Evolutionary conservation across 2,888 invertebrate species (phyloP).

Genomic region (Incurvaria masculella): DNA sequence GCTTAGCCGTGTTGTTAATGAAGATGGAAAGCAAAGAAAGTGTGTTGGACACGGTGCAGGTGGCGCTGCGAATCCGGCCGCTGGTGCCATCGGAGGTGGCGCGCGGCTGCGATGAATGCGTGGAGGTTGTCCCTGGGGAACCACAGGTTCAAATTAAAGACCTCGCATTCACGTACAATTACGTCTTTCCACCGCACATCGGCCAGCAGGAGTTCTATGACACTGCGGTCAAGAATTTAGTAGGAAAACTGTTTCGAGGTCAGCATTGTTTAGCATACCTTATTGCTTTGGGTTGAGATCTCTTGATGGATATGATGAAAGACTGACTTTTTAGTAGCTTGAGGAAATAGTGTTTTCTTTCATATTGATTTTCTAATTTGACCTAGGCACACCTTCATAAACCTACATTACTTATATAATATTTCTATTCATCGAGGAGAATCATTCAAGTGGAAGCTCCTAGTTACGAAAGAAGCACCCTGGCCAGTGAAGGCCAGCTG

Average conservation of each 20-base stretch:
- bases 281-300: too few species aligned
- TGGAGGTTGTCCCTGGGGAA: conserved; percentile 61
- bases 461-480: too few species aligned
- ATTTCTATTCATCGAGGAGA: too few species aligned
- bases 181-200: conserved; percentile 70
- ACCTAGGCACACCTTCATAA: too few species aligned
- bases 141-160: conserved; percentile 71
- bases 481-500: too few species aligned
- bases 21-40: conserved; percentile 25
- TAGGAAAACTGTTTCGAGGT: conserved; percentile 79
- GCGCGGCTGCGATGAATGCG: conserved; percentile 71
- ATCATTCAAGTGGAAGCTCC: too few species aligned
- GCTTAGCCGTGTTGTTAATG: conserved; percentile 21
- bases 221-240: conserved; percentile 65
- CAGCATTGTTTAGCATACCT: too few species aligned
- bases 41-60: conserved; percentile 61
- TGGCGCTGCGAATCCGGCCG: conserved; percentile 81
- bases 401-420: too few species aligned
- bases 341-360: too few species aligned
- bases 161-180: conserved; percentile 79
- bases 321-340: too few species aligned
- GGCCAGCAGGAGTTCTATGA: conserved; percentile 72
- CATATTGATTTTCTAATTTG: too few species aligned
- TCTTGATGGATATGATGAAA: too few species aligned
- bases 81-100: conserved; percentile 68